phyloP scores from a whole-genome alignment of 2,113 vertebrate genomes.

The Zosterops japonicus region DNA sequence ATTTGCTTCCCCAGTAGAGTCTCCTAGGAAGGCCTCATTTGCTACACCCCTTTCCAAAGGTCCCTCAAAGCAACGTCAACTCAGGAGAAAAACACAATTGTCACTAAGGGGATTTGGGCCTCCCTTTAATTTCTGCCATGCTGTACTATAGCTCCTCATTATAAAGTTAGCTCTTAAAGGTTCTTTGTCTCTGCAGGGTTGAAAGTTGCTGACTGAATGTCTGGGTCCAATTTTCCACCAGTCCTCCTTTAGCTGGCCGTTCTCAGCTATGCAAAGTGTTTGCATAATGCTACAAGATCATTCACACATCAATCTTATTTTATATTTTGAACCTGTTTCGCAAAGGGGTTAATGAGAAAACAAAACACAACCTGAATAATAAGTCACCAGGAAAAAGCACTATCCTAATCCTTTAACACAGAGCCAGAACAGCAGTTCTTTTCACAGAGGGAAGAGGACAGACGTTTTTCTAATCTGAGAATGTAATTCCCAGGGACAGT shows the following conservation, averaged over 20 bases:
- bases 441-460: not conserved
- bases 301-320: constrained; percentile 26
- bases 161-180: constrained; percentile 33
- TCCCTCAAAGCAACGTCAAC: not conserved
- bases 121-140: constrained; percentile 25
- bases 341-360: constrained; percentile 1
- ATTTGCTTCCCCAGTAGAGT: not conserved
- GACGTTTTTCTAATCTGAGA: constrained; percentile 30
- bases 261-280: constrained; percentile 8
- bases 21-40: constrained; percentile 26
- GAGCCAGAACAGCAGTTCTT: not conserved
- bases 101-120: constrained; percentile 1
- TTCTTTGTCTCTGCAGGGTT: constrained; percentile 41
- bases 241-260: not conserved
- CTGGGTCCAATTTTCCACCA: constrained; percentile 33
- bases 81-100: constrained; percentile 39
- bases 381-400: not conserved
- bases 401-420: not conserved
- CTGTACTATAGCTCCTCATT: constrained; percentile 28
- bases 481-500: constrained; percentile 13
- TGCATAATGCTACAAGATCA: not conserved
- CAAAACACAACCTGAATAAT: constrained; percentile 11
- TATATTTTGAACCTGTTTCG: constrained; percentile 1
- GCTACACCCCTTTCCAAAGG: constrained; percentile 12
- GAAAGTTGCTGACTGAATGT: constrained; percentile 45